Conservation (phyloP, 1,140 invertebrate genomes). For the Bactericera cockerelli region DNA sequence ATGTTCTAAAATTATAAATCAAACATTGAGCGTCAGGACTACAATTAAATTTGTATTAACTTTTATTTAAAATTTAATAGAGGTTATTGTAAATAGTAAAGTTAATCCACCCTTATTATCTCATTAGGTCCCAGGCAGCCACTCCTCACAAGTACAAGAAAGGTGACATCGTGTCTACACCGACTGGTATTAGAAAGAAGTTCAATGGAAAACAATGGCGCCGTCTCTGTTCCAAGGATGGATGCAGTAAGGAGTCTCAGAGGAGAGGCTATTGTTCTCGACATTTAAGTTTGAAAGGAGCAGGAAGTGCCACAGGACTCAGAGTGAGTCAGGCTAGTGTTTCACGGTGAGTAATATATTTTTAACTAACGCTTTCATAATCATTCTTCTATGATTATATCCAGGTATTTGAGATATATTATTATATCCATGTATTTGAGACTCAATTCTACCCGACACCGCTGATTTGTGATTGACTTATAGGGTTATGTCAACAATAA, state of each 20-base stretch:
- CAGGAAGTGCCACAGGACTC: constrained; percentile 31
- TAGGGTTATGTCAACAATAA: too few species aligned
- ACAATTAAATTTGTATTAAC: too few species aligned
- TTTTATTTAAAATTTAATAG: too few species aligned
- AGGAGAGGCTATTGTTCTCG: constrained; percentile 88
- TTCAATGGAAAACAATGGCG: constrained; percentile 99
- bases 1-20: too few species aligned
- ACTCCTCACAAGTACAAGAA: constrained; percentile 96
- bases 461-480: too few species aligned
- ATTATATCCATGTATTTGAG: too few species aligned
- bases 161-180: constrained; percentile 91
- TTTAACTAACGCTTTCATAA: not conserved
- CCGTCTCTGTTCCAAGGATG: constrained; percentile 82
- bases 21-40: too few species aligned
- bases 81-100: too few species aligned
- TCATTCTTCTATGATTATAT: not conserved
- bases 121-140: constrained; percentile 72
- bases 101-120: too few species aligned
- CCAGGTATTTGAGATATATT: too few species aligned
- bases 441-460: too few species aligned
- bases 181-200: constrained; percentile 93
- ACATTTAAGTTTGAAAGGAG: constrained; percentile 76
- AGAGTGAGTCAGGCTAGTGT: constrained; percentile 34
- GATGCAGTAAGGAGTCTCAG: constrained; percentile 97
- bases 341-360: constrained; percentile 30